Base-by-base conservation (phyloP, 2,113 vertebrate genomes). In the Spizaetus ornatus region DNA sequence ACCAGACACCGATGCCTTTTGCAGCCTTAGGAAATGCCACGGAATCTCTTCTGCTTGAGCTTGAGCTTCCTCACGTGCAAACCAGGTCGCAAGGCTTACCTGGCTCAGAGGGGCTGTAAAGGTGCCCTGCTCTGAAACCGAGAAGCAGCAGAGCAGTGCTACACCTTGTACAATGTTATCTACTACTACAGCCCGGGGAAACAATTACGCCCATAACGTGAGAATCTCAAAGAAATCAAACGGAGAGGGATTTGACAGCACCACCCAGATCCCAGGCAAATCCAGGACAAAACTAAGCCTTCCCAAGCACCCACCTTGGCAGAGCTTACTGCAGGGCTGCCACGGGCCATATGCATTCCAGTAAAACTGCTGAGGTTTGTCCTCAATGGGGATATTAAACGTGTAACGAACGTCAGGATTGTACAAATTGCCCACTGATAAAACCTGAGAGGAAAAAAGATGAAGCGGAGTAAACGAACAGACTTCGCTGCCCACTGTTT, bases 371-470 rank as follows among this genome's bases (percentile, higher is more conserved):
- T 99, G 99, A 91, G 99, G 98, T 96, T 98, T 99, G 96, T 99
- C 99, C 96, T 99, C 99, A 76, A 99, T 99, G 23, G 99, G 99
- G 94, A 99, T 98, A 98, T 99, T 99, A 98, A 99, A 99, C 1
- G 99, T 99, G 96, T 99, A 99, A 97, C 99, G 99, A 90, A 99
- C 99, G 0, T 99, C 98, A 10, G 99, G 99, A 96, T 99, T 99
- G 97, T 99, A 99, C 95, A 99, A 97, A 97, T 99, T 99, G 50
- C 99, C 99, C 93, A 99, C 99, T 5, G 99, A 99, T 85, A 99
- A 97, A 94, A 99, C 99, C 99, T 99, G 97, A 48, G 82, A 86
- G 71, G 3, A 89, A 92, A 38, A 88, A 56, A 78, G 77, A 95
- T 6, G 27, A 45, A 80, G 40, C 52, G 10, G 80, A 84, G 84